Evolutionary conservation across 2,888 invertebrate genomes (phyloP), one percentile per base, ranked within the genome.

Genomic region (Odontomyia ornata): DNA sequence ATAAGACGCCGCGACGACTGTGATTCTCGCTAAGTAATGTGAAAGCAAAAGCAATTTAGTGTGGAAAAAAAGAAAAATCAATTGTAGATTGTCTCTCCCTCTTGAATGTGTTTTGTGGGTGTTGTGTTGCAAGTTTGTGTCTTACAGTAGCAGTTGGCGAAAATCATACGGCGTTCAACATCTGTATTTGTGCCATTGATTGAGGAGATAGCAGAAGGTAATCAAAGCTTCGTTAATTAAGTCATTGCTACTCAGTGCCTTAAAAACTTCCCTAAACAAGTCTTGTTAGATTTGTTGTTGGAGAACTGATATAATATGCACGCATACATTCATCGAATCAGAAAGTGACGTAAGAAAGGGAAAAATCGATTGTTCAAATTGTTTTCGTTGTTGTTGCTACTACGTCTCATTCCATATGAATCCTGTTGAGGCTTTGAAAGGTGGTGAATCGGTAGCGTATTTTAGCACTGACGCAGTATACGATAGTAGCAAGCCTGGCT

Each of bases 311-410:
- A 23, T 23, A 36, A 43, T 67, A 18, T 43, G 5, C 43, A 13
- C 46, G 18, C 43, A 46, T 9, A 15, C 21, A 9, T 36, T 5
- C 36, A 36, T 9, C 3, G 36, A 15, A 67, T 36, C 21, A 21
- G 7, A 23, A 52, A 46, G 60, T 73, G 73, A 73, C 73, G 60
- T 73, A 73, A 73, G 73, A 36, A 73, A 73, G 60, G 73, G 73
- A 73, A 73, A 73, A 73, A 73, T 73, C 73, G 73, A 73, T 73
- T 73, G 43, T 60, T 28, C 21, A 21, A 36, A 27, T 28, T 73
- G 36, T 57, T 57, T 36, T 73, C 52, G 71, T 52, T 71, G 71
- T 52, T 72, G 28, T 28, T 72, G 56, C 28, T 56, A 25, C 36
- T 3, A 36, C 25, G 15, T 69, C 27, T 30, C 47, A 71, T 13